A percentile compares a stretch with the other conserved stretches of the same genome.
phyloP scores from a whole-genome alignment of 2,113 vertebrate genomes.

The Gymnarchus niloticus region DNA sequence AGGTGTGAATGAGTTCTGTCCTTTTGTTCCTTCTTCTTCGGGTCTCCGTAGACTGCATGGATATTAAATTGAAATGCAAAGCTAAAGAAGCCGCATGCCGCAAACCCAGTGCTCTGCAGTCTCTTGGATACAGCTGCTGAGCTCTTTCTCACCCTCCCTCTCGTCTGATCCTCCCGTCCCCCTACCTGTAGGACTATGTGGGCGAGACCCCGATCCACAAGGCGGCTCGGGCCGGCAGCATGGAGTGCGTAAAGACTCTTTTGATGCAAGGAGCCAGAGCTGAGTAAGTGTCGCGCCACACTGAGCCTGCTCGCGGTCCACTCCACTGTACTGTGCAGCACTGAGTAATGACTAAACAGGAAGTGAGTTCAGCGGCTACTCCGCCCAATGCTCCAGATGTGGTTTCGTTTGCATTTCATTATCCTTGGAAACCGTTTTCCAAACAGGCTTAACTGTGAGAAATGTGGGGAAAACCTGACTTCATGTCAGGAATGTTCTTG shows the following conservation, averaged over 20 bases:
- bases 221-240: conserved; percentile 87
- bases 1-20: not conserved
- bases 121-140: not conserved
- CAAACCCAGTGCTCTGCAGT: not conserved
- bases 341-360: conserved; percentile 31
- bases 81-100: not conserved
- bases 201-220: conserved; percentile 94
- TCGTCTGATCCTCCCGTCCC: not conserved
- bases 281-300: conserved; percentile 73
- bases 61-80: not conserved
- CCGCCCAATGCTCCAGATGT: conserved; percentile 41
- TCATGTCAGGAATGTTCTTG: not conserved
- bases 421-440: not conserved
- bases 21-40: not conserved
- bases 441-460: not conserved
- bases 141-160: not conserved
- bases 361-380: conserved; percentile 50
- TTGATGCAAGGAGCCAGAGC: conserved; percentile 81
- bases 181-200: conserved; percentile 77
- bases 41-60: not conserved
- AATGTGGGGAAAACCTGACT: not conserved
- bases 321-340: not conserved
- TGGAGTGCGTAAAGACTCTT: conserved; percentile 87
- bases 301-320: conserved; percentile 24
- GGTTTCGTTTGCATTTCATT: not conserved